Evolutionary conservation across 1,140 invertebrate genomes (phyloP).

Genomic region (Oscheius sp.): DNA sequence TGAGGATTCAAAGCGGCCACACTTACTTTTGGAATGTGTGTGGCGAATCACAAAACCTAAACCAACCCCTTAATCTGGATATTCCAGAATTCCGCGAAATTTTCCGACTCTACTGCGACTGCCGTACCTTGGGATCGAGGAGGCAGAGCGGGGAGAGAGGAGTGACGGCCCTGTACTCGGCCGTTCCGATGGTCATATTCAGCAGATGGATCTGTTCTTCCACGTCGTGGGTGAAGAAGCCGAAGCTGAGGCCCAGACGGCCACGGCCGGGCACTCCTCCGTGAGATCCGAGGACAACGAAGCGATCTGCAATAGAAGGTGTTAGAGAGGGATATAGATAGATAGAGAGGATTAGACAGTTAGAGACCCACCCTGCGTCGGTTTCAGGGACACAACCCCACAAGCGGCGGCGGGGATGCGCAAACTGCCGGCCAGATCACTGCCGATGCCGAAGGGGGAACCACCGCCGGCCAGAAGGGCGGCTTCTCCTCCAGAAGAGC

Average conservation of each 20-base stretch:
- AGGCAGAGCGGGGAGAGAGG: not conserved
- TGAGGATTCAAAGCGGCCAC: too few species aligned
- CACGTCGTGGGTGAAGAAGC: slow-evolving; percentile 58
- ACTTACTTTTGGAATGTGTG: too few species aligned
- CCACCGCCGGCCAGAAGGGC: slow-evolving; percentile 60
- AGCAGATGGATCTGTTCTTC: slow-evolving; percentile 51
- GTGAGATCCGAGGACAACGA: slow-evolving; percentile 40
- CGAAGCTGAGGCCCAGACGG: slow-evolving; percentile 50
- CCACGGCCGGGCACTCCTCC: slow-evolving; percentile 53
- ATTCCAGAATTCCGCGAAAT: too few species aligned
- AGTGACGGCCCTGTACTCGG: not conserved
- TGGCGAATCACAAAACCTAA: too few species aligned
- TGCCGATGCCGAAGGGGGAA: slow-evolving; percentile 61
- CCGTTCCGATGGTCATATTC: slow-evolving; percentile 14
- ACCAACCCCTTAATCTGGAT: too few species aligned
- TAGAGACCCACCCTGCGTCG: slow-evolving; percentile 48
- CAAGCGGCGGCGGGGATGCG: slow-evolving; percentile 62
- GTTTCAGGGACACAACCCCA: slow-evolving; percentile 63
- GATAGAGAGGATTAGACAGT: not conserved
- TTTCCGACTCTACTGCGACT: too few species aligned
- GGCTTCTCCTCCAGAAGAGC: slow-evolving; percentile 62
- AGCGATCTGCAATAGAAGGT: slow-evolving; percentile 32
- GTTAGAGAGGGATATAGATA: not conserved
- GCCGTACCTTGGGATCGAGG: not conserved
- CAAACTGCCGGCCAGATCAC: slow-evolving; percentile 63